Percentiles rank a stretch among this genome's conserved stretches.
These are phyloP conservation scores for Callocephalon fimbriatum DNA, from an alignment of 2,113 vertebrate genomes.

Conservation along the genomic window DNA sequence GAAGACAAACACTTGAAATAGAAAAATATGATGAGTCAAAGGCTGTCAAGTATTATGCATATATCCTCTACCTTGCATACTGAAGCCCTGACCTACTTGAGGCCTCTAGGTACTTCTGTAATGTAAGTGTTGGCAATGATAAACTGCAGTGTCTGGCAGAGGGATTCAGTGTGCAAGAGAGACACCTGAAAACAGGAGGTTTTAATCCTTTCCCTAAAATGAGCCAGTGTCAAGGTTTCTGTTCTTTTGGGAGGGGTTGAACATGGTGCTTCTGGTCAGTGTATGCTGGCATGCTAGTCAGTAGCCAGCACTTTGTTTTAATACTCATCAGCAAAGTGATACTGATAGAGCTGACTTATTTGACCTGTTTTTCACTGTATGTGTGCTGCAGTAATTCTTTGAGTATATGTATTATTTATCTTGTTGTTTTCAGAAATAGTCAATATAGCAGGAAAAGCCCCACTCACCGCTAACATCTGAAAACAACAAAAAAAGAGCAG, in stretches of 20 bases:
- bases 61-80: background rate
- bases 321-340: background rate
- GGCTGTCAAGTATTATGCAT: background rate
- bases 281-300: background rate
- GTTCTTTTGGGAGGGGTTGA: background rate
- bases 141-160: background rate
- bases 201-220: slow-evolving; percentile 15
- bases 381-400: background rate
- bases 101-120: background rate
- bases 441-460: background rate
- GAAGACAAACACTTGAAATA: slow-evolving; percentile 21
- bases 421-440: background rate
- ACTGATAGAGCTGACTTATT: background rate
- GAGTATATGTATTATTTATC: background rate
- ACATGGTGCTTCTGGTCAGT: background rate
- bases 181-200: background rate
- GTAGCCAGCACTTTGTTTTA: background rate
- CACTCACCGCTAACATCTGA: background rate
- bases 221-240: background rate
- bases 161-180: background rate
- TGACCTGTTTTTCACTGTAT: background rate
- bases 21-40: slow-evolving; percentile 21
- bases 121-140: background rate
- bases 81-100: background rate
- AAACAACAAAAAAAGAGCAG: background rate